Evolutionary conservation across 2,888 invertebrate genomes (phyloP).

Genomic region (Zonitis immaculata): DNA sequence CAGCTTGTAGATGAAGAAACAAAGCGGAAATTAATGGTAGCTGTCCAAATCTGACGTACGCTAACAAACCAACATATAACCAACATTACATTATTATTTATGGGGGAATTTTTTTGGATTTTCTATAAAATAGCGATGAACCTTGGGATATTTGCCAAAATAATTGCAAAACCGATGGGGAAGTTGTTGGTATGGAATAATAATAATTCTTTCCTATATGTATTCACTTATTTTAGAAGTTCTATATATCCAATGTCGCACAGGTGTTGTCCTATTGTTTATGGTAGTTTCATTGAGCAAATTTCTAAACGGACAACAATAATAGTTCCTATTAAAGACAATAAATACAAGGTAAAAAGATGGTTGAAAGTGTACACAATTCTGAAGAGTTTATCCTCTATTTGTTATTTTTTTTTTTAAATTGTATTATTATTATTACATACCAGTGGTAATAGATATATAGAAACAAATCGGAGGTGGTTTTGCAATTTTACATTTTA

Average conservation of each 20-base stretch:
- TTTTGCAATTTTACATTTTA: no score
- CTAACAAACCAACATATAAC: slow-evolving; percentile 22
- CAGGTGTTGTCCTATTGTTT: slow-evolving; percentile 42
- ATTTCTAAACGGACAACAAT: slow-evolving; percentile 39
- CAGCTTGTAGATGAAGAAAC: slow-evolving; percentile 10
- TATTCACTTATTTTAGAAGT: no score
- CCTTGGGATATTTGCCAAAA: slow-evolving; percentile 16
- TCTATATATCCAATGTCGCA: slow-evolving; percentile 42
- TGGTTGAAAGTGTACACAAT: slow-evolving; percentile 32
- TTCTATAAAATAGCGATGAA: no score
- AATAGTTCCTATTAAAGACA: slow-evolving; percentile 41
- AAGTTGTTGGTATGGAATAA: no score
- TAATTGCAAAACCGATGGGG: no score
- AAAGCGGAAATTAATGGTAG: slow-evolving; percentile 19
- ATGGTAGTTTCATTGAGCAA: slow-evolving; percentile 39
- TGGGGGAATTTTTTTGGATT: not conserved
- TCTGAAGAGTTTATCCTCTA: slow-evolving; percentile 29
- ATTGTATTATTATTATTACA: slow-evolving; percentile 24
- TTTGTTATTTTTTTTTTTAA: not conserved
- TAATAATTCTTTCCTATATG: no score
- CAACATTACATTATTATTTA: not conserved
- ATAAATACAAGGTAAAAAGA: slow-evolving; percentile 40
- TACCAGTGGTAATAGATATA: no score
- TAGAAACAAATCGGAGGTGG: no score
- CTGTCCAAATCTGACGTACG: slow-evolving; percentile 16